Base-by-base conservation (phyloP, 2,797 vertebrate species). In the Eremophila alpestris region DNA sequence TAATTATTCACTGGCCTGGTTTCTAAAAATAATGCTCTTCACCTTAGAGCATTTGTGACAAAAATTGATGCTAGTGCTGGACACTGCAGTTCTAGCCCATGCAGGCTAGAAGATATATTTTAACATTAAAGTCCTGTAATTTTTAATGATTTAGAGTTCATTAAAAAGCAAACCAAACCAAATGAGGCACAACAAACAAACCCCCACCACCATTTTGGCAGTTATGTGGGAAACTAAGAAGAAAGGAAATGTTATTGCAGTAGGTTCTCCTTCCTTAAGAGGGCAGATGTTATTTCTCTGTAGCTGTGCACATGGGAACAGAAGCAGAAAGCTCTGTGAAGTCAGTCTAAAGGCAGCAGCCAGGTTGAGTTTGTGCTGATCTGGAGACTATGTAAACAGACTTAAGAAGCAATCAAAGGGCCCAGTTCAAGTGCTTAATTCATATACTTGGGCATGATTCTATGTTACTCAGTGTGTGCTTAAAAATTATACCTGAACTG, bases 1-100 rank as follows among this genome's bases (percentile, higher is more conserved):
- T 91, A 93, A 94, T 97, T 97, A 95, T 91, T 64, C 68, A 90
- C 68, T 97, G 94, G 96, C 93, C 75, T 87, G 58, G 32, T 95
- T 93, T 69, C 69, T 95, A 94, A 96, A 96, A 85, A 93, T 92
- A 78, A 52, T 80, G 13, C 58, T 60, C 76, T 93, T 96, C 38
- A 95, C 74, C 91, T 90, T 65, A 77, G 45, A 96, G 86, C 29
- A 92, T 95, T 97, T 94, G 40, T 94, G 83, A 96, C 75, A 90
- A 82, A 95, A 96, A 89, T 58, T 86, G 41, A 32, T 79, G 55
- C 79, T 85, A 62, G 32, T 80, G 52, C 55, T 93, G 74, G 78
- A 74, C 83, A 71, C 30, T 79, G 21, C 58, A 87, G 65, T 60
- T 96, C 27, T 87, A 67, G 22, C 10, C 20, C 60, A 38, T 46